Percentiles rank a stretch among this genome's conserved stretches.
Evolutionary conservation across 2,888 invertebrate genomes (phyloP).

Genomic region (Lysandra bellargus): DNA sequence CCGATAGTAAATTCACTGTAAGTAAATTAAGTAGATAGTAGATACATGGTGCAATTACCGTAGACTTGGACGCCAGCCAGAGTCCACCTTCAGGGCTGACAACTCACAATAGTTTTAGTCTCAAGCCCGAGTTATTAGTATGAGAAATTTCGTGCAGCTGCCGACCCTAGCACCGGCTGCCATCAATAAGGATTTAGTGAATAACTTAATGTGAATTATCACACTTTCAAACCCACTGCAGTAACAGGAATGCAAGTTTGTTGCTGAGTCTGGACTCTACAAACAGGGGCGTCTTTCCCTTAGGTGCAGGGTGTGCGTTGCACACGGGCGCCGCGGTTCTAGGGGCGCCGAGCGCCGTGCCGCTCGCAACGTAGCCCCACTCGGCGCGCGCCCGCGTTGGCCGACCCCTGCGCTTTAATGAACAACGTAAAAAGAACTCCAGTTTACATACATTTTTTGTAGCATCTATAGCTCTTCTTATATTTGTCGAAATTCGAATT

Average conservation of each 20-base stretch:
- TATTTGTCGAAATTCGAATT: too few species aligned
- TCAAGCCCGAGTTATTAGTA: neutral
- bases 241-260: constrained; percentile 6
- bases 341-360: too few species aligned
- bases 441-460: too few species aligned
- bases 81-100: constrained; percentile 13
- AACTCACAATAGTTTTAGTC: neutral
- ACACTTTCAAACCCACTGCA: neutral
- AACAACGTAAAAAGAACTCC: too few species aligned
- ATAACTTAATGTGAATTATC: constrained; percentile 23
- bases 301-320: too few species aligned
- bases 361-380: too few species aligned
- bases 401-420: too few species aligned
- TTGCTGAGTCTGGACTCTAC: constrained; percentile 4
- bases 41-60: neutral
- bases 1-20: neutral
- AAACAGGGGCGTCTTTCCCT: too few species aligned
- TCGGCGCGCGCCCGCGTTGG: too few species aligned
- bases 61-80: constrained; percentile 5
- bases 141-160: neutral
- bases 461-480: too few species aligned
- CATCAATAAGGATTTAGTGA: constrained; percentile 10
- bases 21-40: neutral
- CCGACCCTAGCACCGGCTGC: neutral
- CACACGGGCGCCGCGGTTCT: too few species aligned